phyloP scores from a whole-genome alignment of 2,888 invertebrate genomes.

The Schrankia costaestrigalis region DNA sequence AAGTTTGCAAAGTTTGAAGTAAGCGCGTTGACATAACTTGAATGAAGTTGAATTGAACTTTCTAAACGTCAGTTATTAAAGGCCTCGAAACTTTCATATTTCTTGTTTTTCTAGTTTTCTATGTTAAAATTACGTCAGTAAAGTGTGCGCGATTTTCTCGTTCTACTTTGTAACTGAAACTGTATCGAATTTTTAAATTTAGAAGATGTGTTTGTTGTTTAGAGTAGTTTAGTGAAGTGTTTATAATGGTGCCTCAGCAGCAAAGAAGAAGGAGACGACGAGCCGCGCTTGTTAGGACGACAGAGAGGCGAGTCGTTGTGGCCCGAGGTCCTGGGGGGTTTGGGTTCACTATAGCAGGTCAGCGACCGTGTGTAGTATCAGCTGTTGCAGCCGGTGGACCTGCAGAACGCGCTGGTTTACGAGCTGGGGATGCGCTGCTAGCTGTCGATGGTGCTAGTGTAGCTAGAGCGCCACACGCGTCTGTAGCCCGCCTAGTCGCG shows the following conservation, averaged over 20 bases:
- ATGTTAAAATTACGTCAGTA: slow-evolving; percentile 28
- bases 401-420: slow-evolving; percentile 93
- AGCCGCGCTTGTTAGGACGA: slow-evolving; percentile 64
- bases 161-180: neutral
- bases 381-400: slow-evolving; percentile 93
- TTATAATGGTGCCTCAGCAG: slow-evolving; percentile 72
- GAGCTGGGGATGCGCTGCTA: slow-evolving; percentile 95
- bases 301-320: slow-evolving; percentile 91
- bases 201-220: slow-evolving; percentile 25
- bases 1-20: slow-evolving; percentile 30
- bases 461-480: slow-evolving; percentile 94
- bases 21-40: too few species aligned
- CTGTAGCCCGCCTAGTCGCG: slow-evolving; percentile 94
- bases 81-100: slow-evolving; percentile 66
- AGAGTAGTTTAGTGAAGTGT: slow-evolving; percentile 33
- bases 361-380: slow-evolving; percentile 96
- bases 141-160: slow-evolving; percentile 4
- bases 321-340: slow-evolving; percentile 93
- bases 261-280: slow-evolving; percentile 70
- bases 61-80: slow-evolving; percentile 66
- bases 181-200: slow-evolving; percentile 11
- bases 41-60: slow-evolving; percentile 64
- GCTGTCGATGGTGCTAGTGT: slow-evolving; percentile 96
- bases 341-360: slow-evolving; percentile 98
- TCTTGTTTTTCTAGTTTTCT: slow-evolving; percentile 72